Conservation (phyloP, 2,113 vertebrate genomes). For the Dipodomys ordii region DNA sequence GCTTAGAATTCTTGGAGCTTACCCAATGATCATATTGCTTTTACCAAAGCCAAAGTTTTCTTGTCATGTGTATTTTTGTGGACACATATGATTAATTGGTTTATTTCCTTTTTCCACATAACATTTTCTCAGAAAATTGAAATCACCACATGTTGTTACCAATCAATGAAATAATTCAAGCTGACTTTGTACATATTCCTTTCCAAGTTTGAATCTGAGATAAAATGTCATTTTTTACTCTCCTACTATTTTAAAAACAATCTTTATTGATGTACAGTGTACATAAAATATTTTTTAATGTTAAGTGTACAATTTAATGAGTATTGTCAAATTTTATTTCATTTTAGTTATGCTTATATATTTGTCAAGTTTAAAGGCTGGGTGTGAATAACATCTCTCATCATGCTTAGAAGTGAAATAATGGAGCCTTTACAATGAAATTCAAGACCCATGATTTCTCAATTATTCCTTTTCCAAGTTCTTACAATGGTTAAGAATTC, state of each 20-base stretch:
- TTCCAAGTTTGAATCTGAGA: background rate
- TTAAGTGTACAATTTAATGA: background rate
- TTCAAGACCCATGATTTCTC: constrained; percentile 15
- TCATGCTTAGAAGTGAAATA: background rate
- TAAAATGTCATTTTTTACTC: background rate
- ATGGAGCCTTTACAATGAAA: background rate
- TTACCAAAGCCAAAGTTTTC: background rate
- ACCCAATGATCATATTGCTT: background rate
- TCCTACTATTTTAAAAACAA: background rate
- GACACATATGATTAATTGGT: background rate
- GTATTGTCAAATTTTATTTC: constrained; percentile 1
- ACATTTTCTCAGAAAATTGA: background rate
- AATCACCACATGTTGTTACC: too few species aligned
- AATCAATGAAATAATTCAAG: background rate
- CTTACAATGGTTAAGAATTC: background rate
- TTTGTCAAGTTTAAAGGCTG: background rate
- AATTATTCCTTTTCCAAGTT: background rate
- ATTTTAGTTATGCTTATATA: constrained; percentile 38
- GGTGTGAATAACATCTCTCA: background rate
- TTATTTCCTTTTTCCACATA: background rate
- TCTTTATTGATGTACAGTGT: background rate
- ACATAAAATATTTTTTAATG: background rate
- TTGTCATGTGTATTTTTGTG: constrained; percentile 15
- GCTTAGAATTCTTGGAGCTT: background rate
- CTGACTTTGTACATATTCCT: background rate